Conservation (phyloP, 2,797 vertebrate species). For the Cyprinella venusta region DNA sequence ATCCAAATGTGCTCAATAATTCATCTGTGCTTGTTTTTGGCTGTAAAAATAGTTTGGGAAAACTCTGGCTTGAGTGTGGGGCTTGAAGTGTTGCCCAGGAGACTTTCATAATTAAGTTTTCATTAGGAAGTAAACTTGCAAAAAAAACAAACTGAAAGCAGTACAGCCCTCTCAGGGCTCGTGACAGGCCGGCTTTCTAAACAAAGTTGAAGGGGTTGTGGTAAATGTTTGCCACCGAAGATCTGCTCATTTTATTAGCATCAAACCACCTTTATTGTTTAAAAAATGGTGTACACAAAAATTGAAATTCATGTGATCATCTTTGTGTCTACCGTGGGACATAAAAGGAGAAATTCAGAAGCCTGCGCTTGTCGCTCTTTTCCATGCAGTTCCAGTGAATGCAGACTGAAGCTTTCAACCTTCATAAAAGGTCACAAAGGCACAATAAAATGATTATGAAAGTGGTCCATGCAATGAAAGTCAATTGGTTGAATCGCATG, state of each 20-base stretch:
- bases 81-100: slow-evolving; percentile 59
- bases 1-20: slow-evolving; percentile 74
- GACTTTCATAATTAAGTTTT: slow-evolving; percentile 69
- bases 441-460: slow-evolving; percentile 15
- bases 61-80: slow-evolving; percentile 56
- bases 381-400: not conserved
- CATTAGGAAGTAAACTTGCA: slow-evolving; percentile 69
- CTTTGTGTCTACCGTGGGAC: not conserved
- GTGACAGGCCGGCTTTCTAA: slow-evolving; percentile 57
- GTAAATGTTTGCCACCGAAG: slow-evolving; percentile 63
- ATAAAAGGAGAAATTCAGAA: slow-evolving; percentile 13
- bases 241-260: not conserved
- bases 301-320: not conserved
- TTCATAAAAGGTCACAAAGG: slow-evolving; percentile 5
- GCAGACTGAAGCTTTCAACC: not conserved
- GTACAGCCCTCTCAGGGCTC: slow-evolving; percentile 52
- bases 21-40: slow-evolving; percentile 65
- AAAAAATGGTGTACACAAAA: not conserved
- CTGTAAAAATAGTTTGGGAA: slow-evolving; percentile 59
- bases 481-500: not conserved
- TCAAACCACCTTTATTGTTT: not conserved
- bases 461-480: slow-evolving; percentile 8
- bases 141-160: slow-evolving; percentile 58
- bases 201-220: slow-evolving; percentile 62
- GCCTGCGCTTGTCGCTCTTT: not conserved